These are phyloP conservation scores for Ricordea florida DNA, from an alignment of 92 coral and sea anemone species.

Conservation along the genomic window DNA sequence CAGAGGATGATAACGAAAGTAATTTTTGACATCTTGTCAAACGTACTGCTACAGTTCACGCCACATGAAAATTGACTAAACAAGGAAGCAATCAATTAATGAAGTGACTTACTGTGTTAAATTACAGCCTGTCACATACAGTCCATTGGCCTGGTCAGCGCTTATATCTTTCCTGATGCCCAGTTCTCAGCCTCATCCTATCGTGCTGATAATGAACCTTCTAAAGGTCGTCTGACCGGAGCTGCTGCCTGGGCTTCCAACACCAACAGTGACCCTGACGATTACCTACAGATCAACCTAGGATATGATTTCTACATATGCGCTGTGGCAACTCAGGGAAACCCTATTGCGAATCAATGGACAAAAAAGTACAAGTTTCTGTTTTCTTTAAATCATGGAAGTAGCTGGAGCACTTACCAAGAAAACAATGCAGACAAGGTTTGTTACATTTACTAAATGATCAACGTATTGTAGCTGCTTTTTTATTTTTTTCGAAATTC, in stretches of 20 bases:
- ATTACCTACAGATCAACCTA: not conserved
- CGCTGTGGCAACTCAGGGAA: not conserved
- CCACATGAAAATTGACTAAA: too few relatives aligned
- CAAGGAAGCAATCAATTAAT: too few relatives aligned
- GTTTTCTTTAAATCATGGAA: not conserved
- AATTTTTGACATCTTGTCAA: too few relatives aligned
- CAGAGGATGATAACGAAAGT: too few relatives aligned
- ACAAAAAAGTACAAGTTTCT: not conserved
- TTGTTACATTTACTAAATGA: too few relatives aligned
- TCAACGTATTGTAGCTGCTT: too few relatives aligned
- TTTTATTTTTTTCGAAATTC: too few relatives aligned
- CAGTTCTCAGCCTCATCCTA: not conserved
- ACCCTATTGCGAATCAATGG: not conserved
- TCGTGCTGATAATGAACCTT: not conserved
- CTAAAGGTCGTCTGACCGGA: not conserved
- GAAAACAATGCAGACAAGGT: not conserved
- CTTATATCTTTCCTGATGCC: not conserved
- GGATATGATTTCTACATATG: not conserved
- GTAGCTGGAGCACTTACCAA: not conserved
- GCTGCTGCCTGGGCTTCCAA: too few relatives aligned
- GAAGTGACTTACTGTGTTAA: too few relatives aligned
- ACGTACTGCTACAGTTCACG: too few relatives aligned
- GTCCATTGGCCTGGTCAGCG: not conserved
- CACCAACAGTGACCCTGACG: not conserved
- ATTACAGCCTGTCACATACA: not conserved